Evolutionary conservation across 2,797 vertebrate genomes (phyloP).

Genomic region (Setipinna tenuifilis): DNA sequence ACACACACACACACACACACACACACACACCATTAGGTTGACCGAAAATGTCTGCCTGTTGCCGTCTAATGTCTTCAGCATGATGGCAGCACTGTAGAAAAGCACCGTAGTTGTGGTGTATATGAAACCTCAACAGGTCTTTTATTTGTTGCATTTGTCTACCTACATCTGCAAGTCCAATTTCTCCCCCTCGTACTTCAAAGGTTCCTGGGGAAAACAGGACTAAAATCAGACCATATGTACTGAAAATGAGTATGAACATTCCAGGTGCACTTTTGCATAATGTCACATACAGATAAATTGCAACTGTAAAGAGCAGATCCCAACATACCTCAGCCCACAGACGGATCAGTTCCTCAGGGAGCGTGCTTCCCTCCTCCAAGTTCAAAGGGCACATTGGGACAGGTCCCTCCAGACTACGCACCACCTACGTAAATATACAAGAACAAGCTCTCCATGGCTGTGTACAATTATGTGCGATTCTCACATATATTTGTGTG

Average conservation of each 20-base stretch:
- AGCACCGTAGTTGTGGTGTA: neutral
- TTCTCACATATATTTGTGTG: no score
- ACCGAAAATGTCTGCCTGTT: neutral
- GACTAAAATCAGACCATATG: neutral
- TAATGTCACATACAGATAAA: neutral
- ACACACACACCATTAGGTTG: neutral
- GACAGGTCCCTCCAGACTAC: conserved; percentile 76
- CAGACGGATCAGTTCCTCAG: conserved; percentile 70
- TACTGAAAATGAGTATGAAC: neutral
- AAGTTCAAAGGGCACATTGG: conserved; percentile 74
- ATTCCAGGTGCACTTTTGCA: neutral
- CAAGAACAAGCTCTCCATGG: neutral
- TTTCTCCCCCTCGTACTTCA: conserved; percentile 42
- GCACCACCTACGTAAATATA: neutral
- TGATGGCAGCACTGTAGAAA: neutral
- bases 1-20: conserved; percentile 35
- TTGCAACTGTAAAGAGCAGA: neutral
- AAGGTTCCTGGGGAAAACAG: conserved; percentile 47
- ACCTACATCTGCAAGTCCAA: conserved; percentile 65
- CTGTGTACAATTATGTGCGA: neutral
- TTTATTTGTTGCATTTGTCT: neutral
- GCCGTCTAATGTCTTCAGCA: no score
- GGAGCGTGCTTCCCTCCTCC: conserved; percentile 55
- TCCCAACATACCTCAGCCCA: conserved; percentile 73
- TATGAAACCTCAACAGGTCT: neutral